Evolutionary conservation across 1,140 invertebrate species (phyloP).

Genomic region (Portunus trituberculatus): DNA sequence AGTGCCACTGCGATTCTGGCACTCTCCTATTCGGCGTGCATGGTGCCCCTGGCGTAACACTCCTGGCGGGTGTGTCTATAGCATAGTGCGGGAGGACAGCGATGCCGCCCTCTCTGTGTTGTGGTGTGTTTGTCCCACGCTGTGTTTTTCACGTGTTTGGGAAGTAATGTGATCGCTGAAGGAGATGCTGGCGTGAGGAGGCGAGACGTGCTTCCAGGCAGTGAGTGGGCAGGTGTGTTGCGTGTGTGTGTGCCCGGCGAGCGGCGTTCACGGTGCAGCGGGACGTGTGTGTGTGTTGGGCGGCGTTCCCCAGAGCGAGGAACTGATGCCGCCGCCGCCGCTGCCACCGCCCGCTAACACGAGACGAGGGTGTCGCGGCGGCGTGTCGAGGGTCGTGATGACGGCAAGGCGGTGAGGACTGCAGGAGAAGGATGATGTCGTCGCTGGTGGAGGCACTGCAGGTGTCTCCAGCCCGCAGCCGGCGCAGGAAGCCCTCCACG

Average conservation of each 20-base stretch:
- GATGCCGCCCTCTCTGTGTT: not conserved
- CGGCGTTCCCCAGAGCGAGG: not conserved
- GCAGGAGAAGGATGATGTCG: conserved; percentile 54
- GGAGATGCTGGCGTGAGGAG: not conserved
- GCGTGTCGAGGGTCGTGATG: not conserved
- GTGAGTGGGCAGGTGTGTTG: not conserved
- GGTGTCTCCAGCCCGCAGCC: conserved; percentile 72
- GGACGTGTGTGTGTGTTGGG: not conserved
- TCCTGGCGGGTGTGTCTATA: not conserved
- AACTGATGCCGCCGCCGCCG: not conserved
- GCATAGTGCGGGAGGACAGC: not conserved
- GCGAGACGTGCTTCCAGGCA: not conserved
- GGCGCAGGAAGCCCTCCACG: conserved; percentile 70
- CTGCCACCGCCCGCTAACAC: not conserved
- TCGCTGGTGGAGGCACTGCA: conserved; percentile 73
- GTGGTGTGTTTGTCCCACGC: not conserved
- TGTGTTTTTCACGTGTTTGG: not conserved
- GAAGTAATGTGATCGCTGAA: not conserved
- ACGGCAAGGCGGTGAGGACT: not conserved
- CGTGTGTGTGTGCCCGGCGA: not conserved
- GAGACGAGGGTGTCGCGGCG: not conserved
- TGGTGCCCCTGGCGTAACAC: not conserved
- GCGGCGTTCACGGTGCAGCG: too few species aligned
- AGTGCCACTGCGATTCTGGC: conserved; percentile 46
- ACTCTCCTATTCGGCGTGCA: not conserved